A percentile compares a stretch with the other conserved stretches of the same genome.
phyloP scores from a whole-genome alignment of 2,113 vertebrate genomes.

The Labeo rohita region DNA sequence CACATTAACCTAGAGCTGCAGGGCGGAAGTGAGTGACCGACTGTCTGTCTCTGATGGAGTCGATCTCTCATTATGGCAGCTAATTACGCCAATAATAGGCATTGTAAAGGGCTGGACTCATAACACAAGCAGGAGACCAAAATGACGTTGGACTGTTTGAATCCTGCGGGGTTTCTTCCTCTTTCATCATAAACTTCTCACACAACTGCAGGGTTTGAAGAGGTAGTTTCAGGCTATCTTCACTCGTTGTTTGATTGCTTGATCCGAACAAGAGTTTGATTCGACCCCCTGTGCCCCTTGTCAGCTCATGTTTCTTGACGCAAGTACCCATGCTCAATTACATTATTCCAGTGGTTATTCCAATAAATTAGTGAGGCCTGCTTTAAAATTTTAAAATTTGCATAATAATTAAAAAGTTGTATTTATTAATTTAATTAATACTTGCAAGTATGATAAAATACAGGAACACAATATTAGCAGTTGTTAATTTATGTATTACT shows the following conservation, averaged over 20 bases:
- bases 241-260: neutral
- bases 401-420: neutral
- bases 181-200: conserved; percentile 35
- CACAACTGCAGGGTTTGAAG: conserved; percentile 6
- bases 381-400: neutral
- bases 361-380: neutral
- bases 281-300: neutral
- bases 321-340: neutral
- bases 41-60: conserved; percentile 11
- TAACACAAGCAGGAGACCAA: neutral
- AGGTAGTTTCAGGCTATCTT: conserved; percentile 9
- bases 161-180: conserved; percentile 28
- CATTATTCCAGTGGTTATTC: neutral
- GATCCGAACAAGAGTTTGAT: neutral
- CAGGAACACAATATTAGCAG: no score
- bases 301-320: neutral
- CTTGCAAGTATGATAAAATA: neutral
- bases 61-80: conserved; percentile 22
- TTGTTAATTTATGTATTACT: no score
- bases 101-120: neutral
- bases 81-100: conserved; percentile 36
- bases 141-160: neutral
- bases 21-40: neutral
- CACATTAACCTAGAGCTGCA: conserved; percentile 20
- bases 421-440: neutral